Percentiles rank a stretch among this genome's conserved stretches.
Conservation (phyloP, 2,113 vertebrate species). For the Plotosus lineatus region DNA sequence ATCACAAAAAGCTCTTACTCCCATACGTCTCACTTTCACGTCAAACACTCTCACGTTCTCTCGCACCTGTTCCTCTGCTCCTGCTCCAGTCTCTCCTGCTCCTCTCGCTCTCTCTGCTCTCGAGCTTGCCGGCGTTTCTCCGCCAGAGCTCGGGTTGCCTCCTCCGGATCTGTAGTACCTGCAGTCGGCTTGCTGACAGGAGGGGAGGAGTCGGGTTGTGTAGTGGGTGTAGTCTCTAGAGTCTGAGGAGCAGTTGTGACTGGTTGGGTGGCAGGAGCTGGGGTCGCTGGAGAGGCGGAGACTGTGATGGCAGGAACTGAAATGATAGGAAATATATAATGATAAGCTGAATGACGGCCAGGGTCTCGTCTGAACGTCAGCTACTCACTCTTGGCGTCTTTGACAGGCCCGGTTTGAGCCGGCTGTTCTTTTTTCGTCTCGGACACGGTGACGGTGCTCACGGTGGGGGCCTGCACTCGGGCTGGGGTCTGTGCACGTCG, state of each 20-base stretch:
- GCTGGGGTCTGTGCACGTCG: constrained; percentile 74
- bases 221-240: constrained; percentile 32
- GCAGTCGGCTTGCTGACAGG: constrained; percentile 75
- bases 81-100: constrained; percentile 85
- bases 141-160: constrained; percentile 83
- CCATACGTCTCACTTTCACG: not conserved
- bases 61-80: constrained; percentile 84
- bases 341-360: not conserved
- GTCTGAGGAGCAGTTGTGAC: constrained; percentile 42
- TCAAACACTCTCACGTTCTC: not conserved
- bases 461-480: constrained; percentile 63
- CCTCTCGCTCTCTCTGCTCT: constrained; percentile 89
- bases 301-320: constrained; percentile 70
- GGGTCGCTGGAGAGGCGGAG: constrained; percentile 59
- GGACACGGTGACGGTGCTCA: constrained; percentile 63
- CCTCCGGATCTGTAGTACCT: constrained; percentile 87
- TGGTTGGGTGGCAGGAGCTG: constrained; percentile 58
- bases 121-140: constrained; percentile 91
- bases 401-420: constrained; percentile 51
- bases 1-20: not conserved
- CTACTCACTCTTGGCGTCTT: constrained; percentile 69
- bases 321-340: constrained; percentile 17
- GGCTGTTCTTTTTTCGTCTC: constrained; percentile 62
- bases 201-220: constrained; percentile 39
- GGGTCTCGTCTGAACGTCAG: not conserved